A percentile compares a stretch with the other conserved stretches of the same genome.
Conservation (phyloP, 2,113 vertebrate genomes). For the Platichthys flesus region DNA sequence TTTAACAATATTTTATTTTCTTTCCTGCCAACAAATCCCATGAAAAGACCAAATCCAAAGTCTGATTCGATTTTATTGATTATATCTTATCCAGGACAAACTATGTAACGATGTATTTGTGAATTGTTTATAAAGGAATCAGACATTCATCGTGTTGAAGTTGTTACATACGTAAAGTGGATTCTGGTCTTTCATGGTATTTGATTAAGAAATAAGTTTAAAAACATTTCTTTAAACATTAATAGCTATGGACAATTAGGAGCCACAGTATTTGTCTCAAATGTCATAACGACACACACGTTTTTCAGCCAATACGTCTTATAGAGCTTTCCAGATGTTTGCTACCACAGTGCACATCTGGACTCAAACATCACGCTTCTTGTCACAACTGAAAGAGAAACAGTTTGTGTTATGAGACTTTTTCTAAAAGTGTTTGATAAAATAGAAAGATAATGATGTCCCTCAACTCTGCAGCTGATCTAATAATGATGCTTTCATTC, state of each 20-base stretch:
- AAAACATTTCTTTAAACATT: not conserved
- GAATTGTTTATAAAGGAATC: too few relatives aligned
- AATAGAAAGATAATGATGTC: not conserved
- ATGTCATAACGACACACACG: not conserved
- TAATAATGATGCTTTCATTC: constrained; percentile 17
- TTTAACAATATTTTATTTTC: too few relatives aligned
- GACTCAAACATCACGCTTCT: not conserved
- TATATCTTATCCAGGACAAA: too few relatives aligned
- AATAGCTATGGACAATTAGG: not conserved
- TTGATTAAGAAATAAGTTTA: not conserved
- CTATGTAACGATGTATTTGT: too few relatives aligned
- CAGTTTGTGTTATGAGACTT: constrained; percentile 4
- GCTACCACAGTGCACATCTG: not conserved
- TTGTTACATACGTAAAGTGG: too few relatives aligned
- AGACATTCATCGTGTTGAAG: too few relatives aligned
- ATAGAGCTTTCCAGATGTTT: too few relatives aligned
- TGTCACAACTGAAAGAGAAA: not conserved
- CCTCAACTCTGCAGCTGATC: too few relatives aligned
- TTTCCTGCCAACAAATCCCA: too few relatives aligned
- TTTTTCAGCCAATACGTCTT: not conserved
- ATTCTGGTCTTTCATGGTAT: constrained; percentile 14
- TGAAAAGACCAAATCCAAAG: not conserved
- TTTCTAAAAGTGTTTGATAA: constrained; percentile 5
- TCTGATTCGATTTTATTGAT: too few relatives aligned
- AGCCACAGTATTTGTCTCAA: not conserved